phyloP scores from a whole-genome alignment of 1,140 invertebrate species.

The Pomacea maculata region DNA sequence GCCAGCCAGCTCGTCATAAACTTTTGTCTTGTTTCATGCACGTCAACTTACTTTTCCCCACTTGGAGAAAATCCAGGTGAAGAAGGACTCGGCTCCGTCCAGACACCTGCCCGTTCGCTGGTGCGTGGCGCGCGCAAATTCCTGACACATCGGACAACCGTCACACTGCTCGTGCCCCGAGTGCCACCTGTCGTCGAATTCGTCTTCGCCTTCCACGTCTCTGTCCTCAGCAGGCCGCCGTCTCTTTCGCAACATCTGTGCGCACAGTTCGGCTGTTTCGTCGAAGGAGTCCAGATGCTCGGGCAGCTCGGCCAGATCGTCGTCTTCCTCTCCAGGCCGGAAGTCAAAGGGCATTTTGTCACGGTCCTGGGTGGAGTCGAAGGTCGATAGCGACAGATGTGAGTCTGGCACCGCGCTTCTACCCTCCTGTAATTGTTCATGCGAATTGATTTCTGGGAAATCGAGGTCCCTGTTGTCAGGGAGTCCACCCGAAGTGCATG shows the following conservation, averaged over 20 bases:
- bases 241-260: neutral
- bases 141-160: conserved; percentile 7
- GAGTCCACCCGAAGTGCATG: too few relatives aligned
- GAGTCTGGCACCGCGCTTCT: neutral
- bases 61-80: conserved; percentile 20
- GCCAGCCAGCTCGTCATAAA: too few relatives aligned
- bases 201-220: neutral
- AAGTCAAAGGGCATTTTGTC: neutral
- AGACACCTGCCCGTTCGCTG: conserved; percentile 5
- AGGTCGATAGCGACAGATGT: neutral
- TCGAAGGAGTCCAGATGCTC: conserved; percentile 20
- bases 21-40: too few relatives aligned
- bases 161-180: neutral
- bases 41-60: conserved; percentile 16
- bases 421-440: neutral
- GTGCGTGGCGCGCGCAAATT: conserved; percentile 10
- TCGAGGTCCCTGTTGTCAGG: neutral
- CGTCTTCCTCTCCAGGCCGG: neutral
- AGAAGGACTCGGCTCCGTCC: conserved; percentile 16
- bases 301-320: neutral
- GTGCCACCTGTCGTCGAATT: conserved; percentile 16
- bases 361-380: neutral
- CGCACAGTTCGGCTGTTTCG: neutral
- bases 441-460: neutral
- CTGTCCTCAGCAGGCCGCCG: neutral